Evolutionary conservation across 2,113 vertebrate genomes (phyloP).

Genomic region (Amphilophus citrinellus): DNA sequence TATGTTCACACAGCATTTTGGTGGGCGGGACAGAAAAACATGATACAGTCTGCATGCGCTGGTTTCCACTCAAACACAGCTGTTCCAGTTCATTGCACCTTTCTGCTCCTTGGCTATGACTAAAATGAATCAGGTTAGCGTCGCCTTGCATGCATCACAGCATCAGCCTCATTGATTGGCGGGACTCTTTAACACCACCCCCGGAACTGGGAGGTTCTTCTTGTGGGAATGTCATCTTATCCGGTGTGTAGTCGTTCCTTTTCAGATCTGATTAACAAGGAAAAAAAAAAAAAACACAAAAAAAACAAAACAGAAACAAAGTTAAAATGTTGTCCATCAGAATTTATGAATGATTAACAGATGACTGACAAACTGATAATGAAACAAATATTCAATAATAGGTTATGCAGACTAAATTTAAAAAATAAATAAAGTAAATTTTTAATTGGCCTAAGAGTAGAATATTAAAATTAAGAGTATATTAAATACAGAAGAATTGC

Average conservation of each 20-base stretch:
- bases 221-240: conserved; percentile 91
- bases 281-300: neutral
- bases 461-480: neutral
- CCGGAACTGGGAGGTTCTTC: conserved; percentile 89
- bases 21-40: conserved; percentile 42
- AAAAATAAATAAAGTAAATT: neutral
- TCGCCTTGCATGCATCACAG: conserved; percentile 75
- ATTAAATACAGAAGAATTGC: neutral
- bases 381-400: neutral
- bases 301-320: neutral
- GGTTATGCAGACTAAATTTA: neutral
- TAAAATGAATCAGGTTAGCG: conserved; percentile 1
- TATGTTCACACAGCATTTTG: conserved; percentile 57
- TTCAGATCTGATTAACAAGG: conserved; percentile 86
- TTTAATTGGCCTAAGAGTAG: neutral
- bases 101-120: conserved; percentile 62
- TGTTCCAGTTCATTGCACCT: conserved; percentile 64
- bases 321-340: neutral
- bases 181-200: conserved; percentile 89
- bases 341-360: neutral
- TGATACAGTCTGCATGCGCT: conserved; percentile 66
- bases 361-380: neutral
- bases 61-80: conserved; percentile 45
- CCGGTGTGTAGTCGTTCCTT: conserved; percentile 97
- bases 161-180: conserved; percentile 90